Conservation (phyloP, 2,797 vertebrate genomes). For the Sebastes minor region DNA sequence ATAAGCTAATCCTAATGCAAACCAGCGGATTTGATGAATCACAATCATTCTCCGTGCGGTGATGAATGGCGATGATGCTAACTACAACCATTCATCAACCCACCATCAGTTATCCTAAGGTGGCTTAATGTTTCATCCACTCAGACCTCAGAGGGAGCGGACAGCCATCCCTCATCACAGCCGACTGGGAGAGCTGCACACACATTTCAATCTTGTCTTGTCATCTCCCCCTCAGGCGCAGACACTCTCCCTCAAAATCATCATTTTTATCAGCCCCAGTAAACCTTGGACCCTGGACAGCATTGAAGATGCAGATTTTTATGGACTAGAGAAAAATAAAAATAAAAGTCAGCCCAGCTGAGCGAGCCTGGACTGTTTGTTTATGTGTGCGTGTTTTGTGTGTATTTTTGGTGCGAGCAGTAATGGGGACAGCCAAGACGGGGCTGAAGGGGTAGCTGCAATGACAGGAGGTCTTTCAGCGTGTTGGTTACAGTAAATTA, state of each 20-base stretch:
- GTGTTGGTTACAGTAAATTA: constrained; percentile 81
- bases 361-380: constrained; percentile 15
- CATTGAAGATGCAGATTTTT: constrained; percentile 68
- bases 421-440: constrained; percentile 40
- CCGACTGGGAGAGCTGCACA: constrained; percentile 58
- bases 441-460: constrained; percentile 46
- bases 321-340: constrained; percentile 47
- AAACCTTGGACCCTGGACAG: constrained; percentile 63
- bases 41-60: constrained; percentile 45
- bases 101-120: constrained; percentile 74
- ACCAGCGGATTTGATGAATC: constrained; percentile 68
- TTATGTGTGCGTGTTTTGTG: constrained; percentile 1
- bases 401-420: constrained; percentile 28
- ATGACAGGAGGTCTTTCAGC: constrained; percentile 73
- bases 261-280: constrained; percentile 74
- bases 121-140: constrained; percentile 78
- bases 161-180: constrained; percentile 73
- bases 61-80: constrained; percentile 74
- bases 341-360: constrained; percentile 22
- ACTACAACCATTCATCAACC: constrained; percentile 76
- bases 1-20: constrained; percentile 66
- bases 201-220: constrained; percentile 77
- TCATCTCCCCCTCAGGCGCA: constrained; percentile 66
- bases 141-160: constrained; percentile 64
- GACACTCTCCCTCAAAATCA: constrained; percentile 68